Base-by-base conservation (phyloP, 2,113 vertebrate genomes). In the Rafetus swinhoei region DNA sequence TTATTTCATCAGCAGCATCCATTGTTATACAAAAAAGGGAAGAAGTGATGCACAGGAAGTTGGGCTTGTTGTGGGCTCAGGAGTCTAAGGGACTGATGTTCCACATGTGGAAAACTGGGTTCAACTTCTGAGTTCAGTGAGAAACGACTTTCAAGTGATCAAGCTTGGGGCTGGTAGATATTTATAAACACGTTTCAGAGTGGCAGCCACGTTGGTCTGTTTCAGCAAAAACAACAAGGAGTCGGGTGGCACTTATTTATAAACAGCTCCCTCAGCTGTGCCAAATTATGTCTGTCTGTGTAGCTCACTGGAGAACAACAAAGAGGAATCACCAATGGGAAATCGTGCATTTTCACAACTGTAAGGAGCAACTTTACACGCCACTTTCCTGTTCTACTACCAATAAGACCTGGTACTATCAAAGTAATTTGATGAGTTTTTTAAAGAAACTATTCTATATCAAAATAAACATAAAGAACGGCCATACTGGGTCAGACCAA, bases 241-340 rank as follows among this genome's bases (percentile, higher is more conserved):
- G 45, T 45, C 45, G 6, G 45, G 45, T 45, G 45, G 45, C 45
- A 45, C 45, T 45, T 45, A 45, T 45, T 45, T 45, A 45, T 45
- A 52, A 80, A 52, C 21, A 50, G 39, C 19, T 72, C 16, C 9
- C 65, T 12, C 65, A n/a, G 9, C 65, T 35, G 32, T 72, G 65
- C 21, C 12, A 77, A 25, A 77, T 14, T 7, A 21, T 15, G 13
- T 50, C 10, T 62, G 81, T 59, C 55, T 1, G 45, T 72, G 45
- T 1, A 32, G 35, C 62, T 85, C 45, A 77, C 52, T 9, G 81
- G 55, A 35, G 57, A 65, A 0, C 7, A 0, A 0, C 45, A 50
- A 79, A 65, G 54, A 16, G 1, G 12, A 0, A 10, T 0, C 60
- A 32, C 84, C 65, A 79, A 45, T 9, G 2, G 56, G 53, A 76